Evolutionary conservation across 2,797 vertebrate genomes (phyloP).

Genomic region (Phataginus tetradactyla): DNA sequence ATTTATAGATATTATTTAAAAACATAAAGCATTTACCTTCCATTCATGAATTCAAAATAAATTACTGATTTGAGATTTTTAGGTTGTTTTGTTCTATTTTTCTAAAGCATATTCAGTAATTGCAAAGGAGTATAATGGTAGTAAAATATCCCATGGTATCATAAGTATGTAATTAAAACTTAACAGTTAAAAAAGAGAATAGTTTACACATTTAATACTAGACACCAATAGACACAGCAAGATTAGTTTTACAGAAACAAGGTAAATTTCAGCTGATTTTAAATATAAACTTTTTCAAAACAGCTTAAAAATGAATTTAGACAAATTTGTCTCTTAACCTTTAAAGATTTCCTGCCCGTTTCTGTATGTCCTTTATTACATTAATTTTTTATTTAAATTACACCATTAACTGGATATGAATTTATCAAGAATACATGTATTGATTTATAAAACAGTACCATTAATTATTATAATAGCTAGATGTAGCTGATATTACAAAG

Average conservation of each 20-base stretch:
- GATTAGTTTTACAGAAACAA: slow-evolving; percentile 70
- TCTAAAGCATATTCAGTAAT: slow-evolving; percentile 65
- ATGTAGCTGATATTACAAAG: slow-evolving; percentile 94
- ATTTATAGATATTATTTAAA: background rate
- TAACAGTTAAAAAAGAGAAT: slow-evolving; percentile 53
- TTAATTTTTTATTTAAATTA: slow-evolving; percentile 98
- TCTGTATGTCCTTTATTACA: slow-evolving; percentile 89
- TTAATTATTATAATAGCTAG: slow-evolving; percentile 99
- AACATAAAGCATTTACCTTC: slow-evolving; percentile 54
- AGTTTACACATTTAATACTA: slow-evolving; percentile 47
- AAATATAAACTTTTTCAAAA: slow-evolving; percentile 81
- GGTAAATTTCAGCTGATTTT: slow-evolving; percentile 80
- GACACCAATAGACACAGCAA: slow-evolving; percentile 61
- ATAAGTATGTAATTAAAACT: slow-evolving; percentile 66
- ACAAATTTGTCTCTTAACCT: slow-evolving; percentile 90
- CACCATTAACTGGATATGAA: slow-evolving; percentile 92
- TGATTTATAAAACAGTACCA: slow-evolving; percentile 96
- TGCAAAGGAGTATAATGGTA: slow-evolving; percentile 25
- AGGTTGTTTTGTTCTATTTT: slow-evolving; percentile 71
- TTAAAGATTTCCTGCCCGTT: slow-evolving; percentile 89
- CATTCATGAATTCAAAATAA: slow-evolving; percentile 62
- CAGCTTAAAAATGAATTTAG: slow-evolving; percentile 87
- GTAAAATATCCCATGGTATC: slow-evolving; percentile 34
- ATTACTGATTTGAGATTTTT: slow-evolving; percentile 34
- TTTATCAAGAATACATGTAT: slow-evolving; percentile 96